Evolutionary conservation across 1,140 invertebrate species (phyloP).

Genomic region (Atta cephalotes): DNA sequence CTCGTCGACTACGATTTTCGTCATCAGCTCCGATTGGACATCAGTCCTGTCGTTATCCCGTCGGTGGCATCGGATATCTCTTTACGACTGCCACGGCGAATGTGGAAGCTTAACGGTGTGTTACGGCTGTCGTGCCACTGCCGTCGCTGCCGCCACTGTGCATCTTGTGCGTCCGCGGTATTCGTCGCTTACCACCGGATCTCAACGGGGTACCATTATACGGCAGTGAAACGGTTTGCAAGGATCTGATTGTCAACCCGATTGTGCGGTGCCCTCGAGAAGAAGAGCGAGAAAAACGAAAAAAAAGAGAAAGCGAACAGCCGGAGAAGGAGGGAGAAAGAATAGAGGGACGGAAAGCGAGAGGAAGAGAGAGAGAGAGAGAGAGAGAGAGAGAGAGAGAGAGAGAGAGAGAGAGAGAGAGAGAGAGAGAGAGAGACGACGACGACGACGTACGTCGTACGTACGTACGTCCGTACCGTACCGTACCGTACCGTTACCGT

Average conservation of each 20-base stretch:
- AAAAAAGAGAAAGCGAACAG: not conserved
- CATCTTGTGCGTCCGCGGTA: slow-evolving; percentile 61
- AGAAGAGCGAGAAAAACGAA: slow-evolving; percentile 9
- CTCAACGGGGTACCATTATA: slow-evolving; percentile 53
- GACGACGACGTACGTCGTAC: no score
- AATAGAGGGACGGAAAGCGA: not conserved
- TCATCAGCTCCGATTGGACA: slow-evolving; percentile 6
- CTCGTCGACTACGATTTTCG: slow-evolving; percentile 1
- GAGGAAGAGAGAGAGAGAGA: slow-evolving; percentile 14
- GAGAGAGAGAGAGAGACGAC: slow-evolving; percentile 33
- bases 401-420: slow-evolving; percentile 1
- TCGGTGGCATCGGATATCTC: not conserved
- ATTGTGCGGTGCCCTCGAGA: slow-evolving; percentile 26
- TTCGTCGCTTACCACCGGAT: slow-evolving; percentile 33
- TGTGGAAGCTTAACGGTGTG: slow-evolving; percentile 57
- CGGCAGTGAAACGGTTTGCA: slow-evolving; percentile 66
- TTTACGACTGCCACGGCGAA: not conserved
- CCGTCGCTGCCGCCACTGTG: slow-evolving; percentile 67
- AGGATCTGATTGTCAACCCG: slow-evolving; percentile 47
- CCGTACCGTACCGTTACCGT: no score
- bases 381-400: not conserved
- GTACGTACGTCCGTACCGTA: no score
- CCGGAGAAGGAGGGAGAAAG: not conserved
- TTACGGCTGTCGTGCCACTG: slow-evolving; percentile 40
- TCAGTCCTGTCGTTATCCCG: not conserved